These are phyloP conservation scores for Leptopterna dolabrata DNA, from an alignment of 2,888 invertebrate genomes.

Conservation along the genomic window DNA sequence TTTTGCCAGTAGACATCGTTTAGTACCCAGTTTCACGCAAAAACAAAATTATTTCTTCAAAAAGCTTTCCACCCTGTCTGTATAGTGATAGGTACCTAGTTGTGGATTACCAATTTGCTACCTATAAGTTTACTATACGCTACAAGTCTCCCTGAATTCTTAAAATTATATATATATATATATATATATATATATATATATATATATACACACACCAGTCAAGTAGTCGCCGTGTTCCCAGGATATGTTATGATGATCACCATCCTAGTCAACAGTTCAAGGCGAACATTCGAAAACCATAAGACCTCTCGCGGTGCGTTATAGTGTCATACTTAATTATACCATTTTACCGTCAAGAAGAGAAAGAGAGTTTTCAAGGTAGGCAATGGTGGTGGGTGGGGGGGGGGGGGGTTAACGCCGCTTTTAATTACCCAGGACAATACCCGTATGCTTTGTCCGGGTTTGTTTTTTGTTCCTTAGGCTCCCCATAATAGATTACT, in stretches of 20 bases:
- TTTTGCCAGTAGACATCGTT: too few species aligned
- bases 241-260: background rate
- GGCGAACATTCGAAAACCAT: background rate
- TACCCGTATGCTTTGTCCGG: conserved; percentile 45
- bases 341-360: conserved; percentile 28
- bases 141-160: too few species aligned
- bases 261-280: background rate
- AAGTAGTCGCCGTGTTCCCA: background rate
- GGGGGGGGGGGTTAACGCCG: conserved; percentile 7
- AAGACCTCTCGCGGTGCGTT: conserved; percentile 14
- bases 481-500: conserved; percentile 50
- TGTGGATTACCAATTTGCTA: too few species aligned
- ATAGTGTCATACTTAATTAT: conserved; percentile 34
- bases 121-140: too few species aligned
- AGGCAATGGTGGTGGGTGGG: background rate
- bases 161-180: too few species aligned
- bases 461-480: conserved; percentile 43
- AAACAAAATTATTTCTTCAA: too few species aligned
- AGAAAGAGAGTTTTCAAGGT: background rate
- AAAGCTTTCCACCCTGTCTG: too few species aligned
- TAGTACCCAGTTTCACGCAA: too few species aligned
- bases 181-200: too few species aligned
- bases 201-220: too few species aligned
- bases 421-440: conserved; percentile 50
- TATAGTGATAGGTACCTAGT: too few species aligned